Base-by-base conservation (phyloP, 2,113 vertebrate species). In the Ctenodactylus gundi region DNA sequence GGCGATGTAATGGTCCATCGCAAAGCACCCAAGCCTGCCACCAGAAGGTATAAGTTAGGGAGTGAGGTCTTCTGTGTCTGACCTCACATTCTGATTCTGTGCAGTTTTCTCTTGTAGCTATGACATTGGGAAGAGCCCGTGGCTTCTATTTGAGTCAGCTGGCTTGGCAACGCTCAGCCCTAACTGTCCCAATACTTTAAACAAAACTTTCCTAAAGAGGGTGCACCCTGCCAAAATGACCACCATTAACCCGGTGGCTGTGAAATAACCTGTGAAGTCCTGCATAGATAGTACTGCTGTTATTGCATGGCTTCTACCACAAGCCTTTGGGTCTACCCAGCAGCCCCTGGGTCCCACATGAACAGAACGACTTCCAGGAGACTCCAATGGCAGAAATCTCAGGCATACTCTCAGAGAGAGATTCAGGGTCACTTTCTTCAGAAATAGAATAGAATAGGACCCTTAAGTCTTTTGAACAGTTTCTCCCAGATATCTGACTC, bases 21-120 rank as follows among this genome's bases (percentile, higher is more conserved):
- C 23, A 3, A 65, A 7, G 27, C 0, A 25, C 44, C 39, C 25
- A 41, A 14, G 2, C 51, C 44, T 25, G 15, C 36, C 21, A 10
- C 29, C 8, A 2, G 2, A 0, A 0, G 15, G 20, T 21, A 0
- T 4, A 46, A 1, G 1, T 25, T 17, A 46, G 10, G 7, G 31
- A 31, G 0, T 2, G 1, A 25, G 5, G 20, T 83, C 1, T 17
- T 10, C 6, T 21, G 0, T 62, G 6, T 14, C 77, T 25, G 3
- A 29, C 31, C 46, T 11, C 0, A 12, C 34, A 21, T 21, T 72
- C 68, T 1, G 18, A 2, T 4, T 13, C 10, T 0, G 6, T 0
- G 0, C n/a, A 6, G 18, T 57, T 15, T 12, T 15, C 7, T 12
- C 17, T 36, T 12, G 10, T 6, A 18, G 7, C 29, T 57, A 9